Conservation (phyloP, 1,140 invertebrate species). For the Spodoptera litura region DNA sequence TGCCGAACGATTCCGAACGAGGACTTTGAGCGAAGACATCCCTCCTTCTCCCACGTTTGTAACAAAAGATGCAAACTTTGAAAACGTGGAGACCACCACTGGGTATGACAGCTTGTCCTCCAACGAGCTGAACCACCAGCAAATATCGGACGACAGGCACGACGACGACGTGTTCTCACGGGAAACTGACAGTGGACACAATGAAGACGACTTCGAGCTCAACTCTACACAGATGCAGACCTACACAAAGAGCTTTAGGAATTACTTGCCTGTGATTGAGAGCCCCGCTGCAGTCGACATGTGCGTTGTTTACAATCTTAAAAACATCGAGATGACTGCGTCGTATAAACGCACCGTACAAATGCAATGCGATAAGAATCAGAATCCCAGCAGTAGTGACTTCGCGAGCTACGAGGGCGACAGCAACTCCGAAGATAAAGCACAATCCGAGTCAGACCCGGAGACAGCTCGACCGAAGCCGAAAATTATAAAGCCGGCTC, state of each 20-base stretch:
- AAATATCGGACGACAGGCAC: conserved; percentile 68
- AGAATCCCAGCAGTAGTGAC: conserved; percentile 74
- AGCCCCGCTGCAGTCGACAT: conserved; percentile 81
- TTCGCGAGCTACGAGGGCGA: conserved; percentile 83
- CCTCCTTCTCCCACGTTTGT: conserved; percentile 80
- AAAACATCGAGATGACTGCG: conserved; percentile 85
- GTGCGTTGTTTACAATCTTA: conserved; percentile 82
- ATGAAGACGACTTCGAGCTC: conserved; percentile 86
- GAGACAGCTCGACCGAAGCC: conserved; percentile 82
- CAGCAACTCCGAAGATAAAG: conserved; percentile 85
- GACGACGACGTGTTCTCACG: conserved; percentile 69
- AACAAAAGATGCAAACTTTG: conserved; percentile 78
- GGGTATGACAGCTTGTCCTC: conserved; percentile 82
- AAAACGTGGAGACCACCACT: conserved; percentile 80
- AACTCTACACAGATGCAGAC: conserved; percentile 83
- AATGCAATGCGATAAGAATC: conserved; percentile 61
- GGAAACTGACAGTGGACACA: conserved; percentile 87
- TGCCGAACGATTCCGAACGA: conserved; percentile 88
- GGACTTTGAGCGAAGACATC: conserved; percentile 87
- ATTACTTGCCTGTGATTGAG: conserved; percentile 80
- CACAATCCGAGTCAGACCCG: conserved; percentile 78
- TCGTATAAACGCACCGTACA: conserved; percentile 70
- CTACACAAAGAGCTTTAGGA: conserved; percentile 80
- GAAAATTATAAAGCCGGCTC: conserved; percentile 87
- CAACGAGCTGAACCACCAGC: conserved; percentile 75